Percentiles rank a stretch among this genome's conserved stretches.
These are phyloP conservation scores for Folsomia manolachei DNA, from an alignment of 2,888 invertebrate genomes.

Conservation along the genomic window DNA sequence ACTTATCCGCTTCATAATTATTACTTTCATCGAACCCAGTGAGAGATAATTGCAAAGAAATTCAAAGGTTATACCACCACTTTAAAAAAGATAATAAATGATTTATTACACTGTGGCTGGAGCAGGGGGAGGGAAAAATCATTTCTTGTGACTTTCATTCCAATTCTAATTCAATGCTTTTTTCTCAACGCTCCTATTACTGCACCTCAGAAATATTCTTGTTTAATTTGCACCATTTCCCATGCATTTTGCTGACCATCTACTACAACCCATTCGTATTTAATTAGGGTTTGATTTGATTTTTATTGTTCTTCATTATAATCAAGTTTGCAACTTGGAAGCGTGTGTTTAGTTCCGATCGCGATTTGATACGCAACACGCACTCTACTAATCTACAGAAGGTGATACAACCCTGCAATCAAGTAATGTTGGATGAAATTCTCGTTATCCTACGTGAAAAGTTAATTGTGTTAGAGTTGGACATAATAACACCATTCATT, in stretches of 20 bases:
- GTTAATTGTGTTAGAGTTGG: neutral
- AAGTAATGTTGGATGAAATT: neutral
- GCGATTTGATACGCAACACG: neutral
- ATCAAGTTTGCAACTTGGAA: neutral
- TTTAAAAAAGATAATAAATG: constrained; percentile 21
- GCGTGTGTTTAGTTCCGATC: neutral
- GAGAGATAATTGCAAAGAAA: constrained; percentile 12
- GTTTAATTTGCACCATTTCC: neutral
- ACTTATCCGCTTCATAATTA: constrained; percentile 12
- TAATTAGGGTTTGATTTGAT: neutral
- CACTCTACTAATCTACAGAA: neutral
- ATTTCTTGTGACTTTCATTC: neutral
- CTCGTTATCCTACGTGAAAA: neutral
- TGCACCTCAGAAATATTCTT: too few relatives aligned
- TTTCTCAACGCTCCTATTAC: neutral
- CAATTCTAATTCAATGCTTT: neutral
- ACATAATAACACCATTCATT: neutral
- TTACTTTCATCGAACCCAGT: constrained; percentile 14
- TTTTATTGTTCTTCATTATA: neutral
- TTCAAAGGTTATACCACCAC: constrained; percentile 11
- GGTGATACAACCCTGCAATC: neutral
- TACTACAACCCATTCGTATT: neutral
- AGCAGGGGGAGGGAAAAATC: too few relatives aligned
- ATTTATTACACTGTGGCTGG: constrained; percentile 13
- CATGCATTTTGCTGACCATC: neutral